These are phyloP conservation scores for Lepisosteus osseus DNA, from an alignment of 2,113 vertebrate genomes.

Conservation along the genomic window DNA sequence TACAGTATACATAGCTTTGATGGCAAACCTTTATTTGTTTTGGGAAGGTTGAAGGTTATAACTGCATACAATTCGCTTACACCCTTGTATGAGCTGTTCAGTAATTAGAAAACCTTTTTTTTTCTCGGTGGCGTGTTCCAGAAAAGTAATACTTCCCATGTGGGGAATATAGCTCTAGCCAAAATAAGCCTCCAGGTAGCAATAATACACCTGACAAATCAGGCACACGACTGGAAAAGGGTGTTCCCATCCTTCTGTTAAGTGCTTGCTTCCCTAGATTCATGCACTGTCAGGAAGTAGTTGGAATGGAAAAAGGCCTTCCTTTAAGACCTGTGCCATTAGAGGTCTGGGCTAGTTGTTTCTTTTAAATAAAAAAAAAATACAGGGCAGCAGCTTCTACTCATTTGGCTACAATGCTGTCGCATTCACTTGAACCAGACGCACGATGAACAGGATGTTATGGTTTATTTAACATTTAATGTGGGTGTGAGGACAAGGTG, in stretches of 20 bases:
- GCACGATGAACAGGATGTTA: conserved; percentile 65
- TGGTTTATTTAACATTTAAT: conserved; percentile 63
- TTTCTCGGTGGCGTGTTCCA: conserved; percentile 46
- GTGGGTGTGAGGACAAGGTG: conserved; percentile 62
- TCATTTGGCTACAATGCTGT: conserved; percentile 56
- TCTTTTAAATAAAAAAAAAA: conserved; percentile 56
- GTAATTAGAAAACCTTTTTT: conserved; percentile 26
- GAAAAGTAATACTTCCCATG: conserved; percentile 71
- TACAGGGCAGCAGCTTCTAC: conserved; percentile 52
- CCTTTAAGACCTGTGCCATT: conserved; percentile 61
- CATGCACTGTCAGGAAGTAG: conserved; percentile 76
- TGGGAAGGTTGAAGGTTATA: not conserved
- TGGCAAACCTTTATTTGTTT: conserved; percentile 9
- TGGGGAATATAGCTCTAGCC: conserved; percentile 63
- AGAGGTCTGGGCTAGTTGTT: conserved; percentile 52
- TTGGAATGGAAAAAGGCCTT: conserved; percentile 66
- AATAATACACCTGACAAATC: conserved; percentile 80
- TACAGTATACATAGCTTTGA: too few species aligned
- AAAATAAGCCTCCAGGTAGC: conserved; percentile 77
- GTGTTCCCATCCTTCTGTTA: conserved; percentile 67
- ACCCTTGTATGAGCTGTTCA: conserved; percentile 3
- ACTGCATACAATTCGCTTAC: not conserved
- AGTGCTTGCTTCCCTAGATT: conserved; percentile 72
- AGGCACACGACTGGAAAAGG: conserved; percentile 79
- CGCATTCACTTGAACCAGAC: conserved; percentile 54